These are phyloP conservation scores for Gasterosteus nipponicus DNA, from an alignment of 2,113 vertebrate genomes.

Conservation along the genomic window DNA sequence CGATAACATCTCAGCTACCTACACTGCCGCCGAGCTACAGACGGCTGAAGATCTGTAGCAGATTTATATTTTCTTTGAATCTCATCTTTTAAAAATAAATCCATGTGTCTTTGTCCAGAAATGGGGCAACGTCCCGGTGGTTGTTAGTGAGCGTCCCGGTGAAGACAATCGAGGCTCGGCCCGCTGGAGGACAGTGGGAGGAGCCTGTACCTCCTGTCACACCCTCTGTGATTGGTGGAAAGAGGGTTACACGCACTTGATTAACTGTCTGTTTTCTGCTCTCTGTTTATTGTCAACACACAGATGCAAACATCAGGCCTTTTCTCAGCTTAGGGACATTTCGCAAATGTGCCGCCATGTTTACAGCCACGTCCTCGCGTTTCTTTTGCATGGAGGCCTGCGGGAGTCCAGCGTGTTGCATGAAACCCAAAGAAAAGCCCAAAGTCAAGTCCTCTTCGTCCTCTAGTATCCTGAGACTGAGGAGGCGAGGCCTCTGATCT, in stretches of 20 bases:
- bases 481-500: too few species aligned
- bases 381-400: constrained; percentile 17
- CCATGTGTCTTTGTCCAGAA: neutral
- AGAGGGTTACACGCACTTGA: constrained; percentile 13
- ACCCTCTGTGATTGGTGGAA: neutral
- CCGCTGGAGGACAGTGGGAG: constrained; percentile 22
- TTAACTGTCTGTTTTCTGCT: neutral
- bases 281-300: neutral
- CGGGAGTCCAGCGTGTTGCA: constrained; percentile 20
- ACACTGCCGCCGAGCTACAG: constrained; percentile 36
- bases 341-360: constrained; percentile 6
- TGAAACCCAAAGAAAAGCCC: constrained; percentile 38
- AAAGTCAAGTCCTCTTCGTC: too few species aligned
- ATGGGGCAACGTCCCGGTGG: neutral
- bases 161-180: constrained; percentile 73
- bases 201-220: constrained; percentile 27
- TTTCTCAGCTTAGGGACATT: neutral
- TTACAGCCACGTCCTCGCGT: constrained; percentile 42
- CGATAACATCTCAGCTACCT: constrained; percentile 13
- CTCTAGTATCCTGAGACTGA: too few species aligned
- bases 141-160: constrained; percentile 34
- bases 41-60: neutral
- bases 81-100: neutral
- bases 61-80: neutral
- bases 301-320: constrained; percentile 19